Evolutionary conservation across 2,797 vertebrate genomes (phyloP).

Genomic region (Sciurus vulgaris): DNA sequence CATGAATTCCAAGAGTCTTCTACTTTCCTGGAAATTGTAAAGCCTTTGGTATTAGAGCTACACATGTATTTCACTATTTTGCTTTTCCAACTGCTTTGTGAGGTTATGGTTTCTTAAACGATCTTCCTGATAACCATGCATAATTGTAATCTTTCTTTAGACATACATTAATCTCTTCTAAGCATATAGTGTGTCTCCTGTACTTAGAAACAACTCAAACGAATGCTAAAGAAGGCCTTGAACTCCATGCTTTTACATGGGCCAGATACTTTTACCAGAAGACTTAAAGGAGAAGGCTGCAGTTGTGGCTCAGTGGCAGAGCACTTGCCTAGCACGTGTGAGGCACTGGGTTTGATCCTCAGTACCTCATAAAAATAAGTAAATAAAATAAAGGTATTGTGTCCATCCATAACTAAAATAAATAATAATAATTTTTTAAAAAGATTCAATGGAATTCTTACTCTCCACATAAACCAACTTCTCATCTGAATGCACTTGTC

Average conservation of each 20-base stretch:
- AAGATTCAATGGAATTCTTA: not conserved
- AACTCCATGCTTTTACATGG: not conserved
- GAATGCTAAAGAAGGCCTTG: not conserved
- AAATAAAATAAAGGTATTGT: too few species aligned
- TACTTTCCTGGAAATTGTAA: not conserved
- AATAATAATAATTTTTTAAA: too few species aligned
- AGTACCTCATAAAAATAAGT: too few species aligned
- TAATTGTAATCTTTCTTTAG: not conserved
- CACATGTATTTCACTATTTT: not conserved
- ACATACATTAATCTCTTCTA: not conserved
- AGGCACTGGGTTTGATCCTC: too few species aligned
- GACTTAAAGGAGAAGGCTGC: not conserved
- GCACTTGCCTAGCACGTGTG: too few species aligned
- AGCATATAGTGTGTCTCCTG: not conserved
- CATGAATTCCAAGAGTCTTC: not conserved
- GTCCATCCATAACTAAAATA: too few species aligned
- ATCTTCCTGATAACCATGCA: not conserved
- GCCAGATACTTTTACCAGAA: not conserved
- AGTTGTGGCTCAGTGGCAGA: too few species aligned
- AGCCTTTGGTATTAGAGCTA: not conserved
- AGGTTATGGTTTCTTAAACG: not conserved
- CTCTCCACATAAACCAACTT: constrained; percentile 44
- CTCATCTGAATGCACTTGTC: constrained; percentile 10
- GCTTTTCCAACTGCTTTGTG: not conserved
- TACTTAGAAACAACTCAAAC: constrained; percentile 18